Base-by-base conservation (phyloP, 1,140 invertebrate species). In the Drosophila athabasca region DNA sequence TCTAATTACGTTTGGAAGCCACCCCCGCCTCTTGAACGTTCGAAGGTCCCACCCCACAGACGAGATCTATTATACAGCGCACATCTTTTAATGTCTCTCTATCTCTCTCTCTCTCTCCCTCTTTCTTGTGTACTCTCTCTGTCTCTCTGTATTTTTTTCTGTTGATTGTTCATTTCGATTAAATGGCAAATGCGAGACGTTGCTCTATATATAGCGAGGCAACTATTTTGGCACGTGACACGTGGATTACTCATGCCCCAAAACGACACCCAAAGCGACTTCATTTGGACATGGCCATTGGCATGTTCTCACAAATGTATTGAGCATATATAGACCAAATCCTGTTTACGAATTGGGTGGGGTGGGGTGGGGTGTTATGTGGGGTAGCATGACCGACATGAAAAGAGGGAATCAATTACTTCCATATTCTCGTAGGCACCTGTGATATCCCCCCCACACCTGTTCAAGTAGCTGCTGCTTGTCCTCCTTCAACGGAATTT, bases 201-300 rank as follows among this genome's bases (percentile, higher is more conserved):
- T 64, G 52, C 50, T 66, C 69, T 85, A 81, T 78, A 88, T 68
- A 76, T 78, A 87, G 82, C 59, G 53, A 59, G 17, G 51, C 46
- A 39, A 60, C 55, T 50, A 15, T 50, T 19, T 61, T 41, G 79
- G 83, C 83, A 87, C 83, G 83, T 88, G 83, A 87, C 64, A 39
- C 35, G 11, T 39, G 11, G 67, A 76, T 87, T 85, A 85, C 68
- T 76, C 67, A 80, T 62, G 67, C 29, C 45, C 43, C 44, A 9
- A 31, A 31, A 31, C 7, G 29, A 35, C 31, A 35, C 31, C 31
- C 31, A 35, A 11, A 13, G 4, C 9, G 3, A 39, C 35, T 39
- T 39, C 9, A 3, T 11, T 35, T 11, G 29, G 7, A 31, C 29
- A 8, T 8, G 29, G 29, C 29, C 29, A 31, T 9, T 4, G 35